phyloP scores from a whole-genome alignment of 2,113 vertebrate genomes.

The Microcebus jonahi region DNA sequence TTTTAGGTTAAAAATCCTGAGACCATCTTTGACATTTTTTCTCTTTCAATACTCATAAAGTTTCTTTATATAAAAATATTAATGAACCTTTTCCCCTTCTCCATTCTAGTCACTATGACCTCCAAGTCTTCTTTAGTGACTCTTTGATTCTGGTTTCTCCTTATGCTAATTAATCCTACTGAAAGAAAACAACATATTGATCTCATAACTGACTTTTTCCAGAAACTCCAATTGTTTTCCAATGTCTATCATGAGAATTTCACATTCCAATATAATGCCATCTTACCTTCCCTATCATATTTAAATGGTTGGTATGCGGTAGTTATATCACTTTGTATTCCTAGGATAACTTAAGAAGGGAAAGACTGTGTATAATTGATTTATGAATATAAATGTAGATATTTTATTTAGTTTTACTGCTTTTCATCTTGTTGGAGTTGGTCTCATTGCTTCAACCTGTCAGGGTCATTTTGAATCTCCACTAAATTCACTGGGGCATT shows the following conservation, averaged over 20 bases:
- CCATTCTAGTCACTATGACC: not conserved
- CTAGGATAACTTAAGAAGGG: not conserved
- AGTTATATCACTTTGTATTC: not conserved
- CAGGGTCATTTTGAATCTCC: conserved; percentile 10
- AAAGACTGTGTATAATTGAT: not conserved
- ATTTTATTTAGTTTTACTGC: not conserved
- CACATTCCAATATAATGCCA: not conserved
- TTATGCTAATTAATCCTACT: not conserved
- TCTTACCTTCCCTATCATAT: not conserved
- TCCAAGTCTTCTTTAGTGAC: not conserved
- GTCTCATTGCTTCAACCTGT: not conserved
- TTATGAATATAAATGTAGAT: not conserved
- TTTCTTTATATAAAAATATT: not conserved
- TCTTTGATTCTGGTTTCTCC: not conserved
- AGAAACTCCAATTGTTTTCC: not conserved
- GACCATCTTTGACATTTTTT: not conserved
- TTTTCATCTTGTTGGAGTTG: conserved; percentile 24
- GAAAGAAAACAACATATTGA: not conserved
- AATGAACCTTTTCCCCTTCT: not conserved
- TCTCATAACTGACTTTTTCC: not conserved
- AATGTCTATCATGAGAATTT: not conserved
- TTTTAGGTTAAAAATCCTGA: not conserved
- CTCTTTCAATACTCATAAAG: not conserved
- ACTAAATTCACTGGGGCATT: not conserved
- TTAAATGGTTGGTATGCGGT: not conserved